Percentiles rank a stretch among this genome's conserved stretches.
Evolutionary conservation across 2,888 invertebrate genomes (phyloP).

Genomic region (Heliothis peltigera): DNA sequence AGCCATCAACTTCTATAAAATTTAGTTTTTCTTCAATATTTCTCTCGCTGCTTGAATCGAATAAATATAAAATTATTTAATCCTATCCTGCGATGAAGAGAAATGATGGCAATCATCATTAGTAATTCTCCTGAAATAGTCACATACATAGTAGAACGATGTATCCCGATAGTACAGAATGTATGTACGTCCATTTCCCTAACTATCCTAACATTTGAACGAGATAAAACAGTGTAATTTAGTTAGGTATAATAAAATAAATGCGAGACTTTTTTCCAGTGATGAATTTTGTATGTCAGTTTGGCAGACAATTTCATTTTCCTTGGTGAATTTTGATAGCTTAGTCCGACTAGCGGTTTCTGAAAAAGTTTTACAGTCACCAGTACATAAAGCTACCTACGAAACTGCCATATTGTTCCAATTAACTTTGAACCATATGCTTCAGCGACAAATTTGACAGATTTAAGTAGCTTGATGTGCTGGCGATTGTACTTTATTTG

Average conservation of each 20-base stretch:
- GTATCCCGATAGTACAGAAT: constrained; percentile 13
- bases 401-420: too few species aligned
- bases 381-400: too few species aligned
- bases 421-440: too few species aligned
- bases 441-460: too few species aligned
- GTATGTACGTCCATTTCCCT: not conserved
- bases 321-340: not conserved
- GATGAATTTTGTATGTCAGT: not conserved
- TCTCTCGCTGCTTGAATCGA: constrained; percentile 3
- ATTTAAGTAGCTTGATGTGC: too few species aligned
- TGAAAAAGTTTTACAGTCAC: not conserved
- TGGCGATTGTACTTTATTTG: too few species aligned
- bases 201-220: not conserved
- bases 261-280: not conserved
- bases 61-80: constrained; percentile 32
- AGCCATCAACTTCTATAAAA: too few species aligned
- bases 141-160: constrained; percentile 16
- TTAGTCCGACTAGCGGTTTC: not conserved
- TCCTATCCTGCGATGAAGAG: constrained; percentile 2
- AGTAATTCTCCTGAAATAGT: constrained; percentile 24
- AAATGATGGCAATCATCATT: constrained; percentile 22
- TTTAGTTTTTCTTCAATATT: too few species aligned
- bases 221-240: not conserved
- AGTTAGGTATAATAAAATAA: not conserved
- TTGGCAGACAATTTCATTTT: not conserved